Conservation (phyloP, 1,140 invertebrate species). For the Zophobas atratus region DNA sequence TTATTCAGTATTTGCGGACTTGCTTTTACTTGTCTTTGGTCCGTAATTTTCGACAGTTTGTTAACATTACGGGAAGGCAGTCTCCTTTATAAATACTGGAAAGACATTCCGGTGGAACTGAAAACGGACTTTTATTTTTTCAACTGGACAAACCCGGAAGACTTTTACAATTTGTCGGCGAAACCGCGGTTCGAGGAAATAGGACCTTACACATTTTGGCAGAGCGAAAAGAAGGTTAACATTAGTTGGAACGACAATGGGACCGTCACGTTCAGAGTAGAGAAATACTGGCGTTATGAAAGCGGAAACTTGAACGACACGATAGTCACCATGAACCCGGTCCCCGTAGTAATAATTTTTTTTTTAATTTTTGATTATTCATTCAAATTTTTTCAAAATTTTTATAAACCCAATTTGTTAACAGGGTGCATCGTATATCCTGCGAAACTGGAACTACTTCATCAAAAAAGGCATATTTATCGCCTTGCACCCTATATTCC, state of each 20-base stretch:
- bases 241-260: conserved; percentile 74
- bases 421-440: too few species aligned
- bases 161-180: conserved; percentile 52
- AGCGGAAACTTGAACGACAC: neutral
- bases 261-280: conserved; percentile 75
- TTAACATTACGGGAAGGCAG: neutral
- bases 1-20: too few species aligned
- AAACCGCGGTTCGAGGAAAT: conserved; percentile 72
- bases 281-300: neutral
- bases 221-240: conserved; percentile 78
- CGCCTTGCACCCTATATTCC: too few species aligned
- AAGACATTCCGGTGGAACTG: neutral
- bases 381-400: too few species aligned
- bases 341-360: conserved; percentile 53
- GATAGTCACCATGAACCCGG: neutral
- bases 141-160: conserved; percentile 75
- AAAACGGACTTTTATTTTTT: conserved; percentile 80
- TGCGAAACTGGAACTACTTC: too few species aligned
- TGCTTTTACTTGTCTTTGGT: neutral
- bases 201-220: conserved; percentile 81
- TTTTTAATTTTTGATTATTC: neutral
- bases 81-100: conserved; percentile 16
- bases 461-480: too few species aligned
- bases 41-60: neutral
- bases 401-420: too few species aligned